Base-by-base conservation (phyloP, 2,113 vertebrate species). In the Sphaerodactylus townsendi region DNA sequence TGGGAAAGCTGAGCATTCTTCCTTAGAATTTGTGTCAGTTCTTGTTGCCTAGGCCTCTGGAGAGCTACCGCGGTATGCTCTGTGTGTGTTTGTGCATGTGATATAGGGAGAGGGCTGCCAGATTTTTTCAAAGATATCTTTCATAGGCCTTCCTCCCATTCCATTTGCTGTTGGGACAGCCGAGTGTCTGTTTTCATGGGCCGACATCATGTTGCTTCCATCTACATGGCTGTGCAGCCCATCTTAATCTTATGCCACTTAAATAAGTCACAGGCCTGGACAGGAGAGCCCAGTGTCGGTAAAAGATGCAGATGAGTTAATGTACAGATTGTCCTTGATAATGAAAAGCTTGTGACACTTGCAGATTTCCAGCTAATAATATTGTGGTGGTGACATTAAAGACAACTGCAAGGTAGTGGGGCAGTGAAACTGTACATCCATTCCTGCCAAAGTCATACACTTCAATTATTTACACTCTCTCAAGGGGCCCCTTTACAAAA, bases 401-500 rank as follows among this genome's bases (percentile, higher is more conserved):
- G 66, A 11, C 66, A 14, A 21, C 82, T 15, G 69, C 17, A 87
- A 33, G 23, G 77, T 72, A 1, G 17, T 3, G 14, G 19, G 91
- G 39, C 59, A 72, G 76, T 77, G 21, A 37, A 85, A 46, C 8
- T 5, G 1, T 5, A 80, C 25, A 77, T 53, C 28, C 21, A 3
- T 83, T 85, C 33, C 46, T 64, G 5, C 59, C 48, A 65, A 71
- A 17, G 2, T 28, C 10, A 77, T 33, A 2, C 70, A 0, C 3
- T 35, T 80, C 74, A 44, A 85, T 71, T 62, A n/a, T n/a, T n/a
- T n/a, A 66, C 69, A 28, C 9, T 13, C 44, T 90, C 86, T 82
- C 81, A 64, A 79, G 37, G 72, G 81, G 64, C 15, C 10, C 83
- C 68, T 83, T 28, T 87, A 80, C 4, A 56, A 78, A 88, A 80